Base-by-base conservation (phyloP, 2,113 vertebrate species). In the Erinaceus europaeus region DNA sequence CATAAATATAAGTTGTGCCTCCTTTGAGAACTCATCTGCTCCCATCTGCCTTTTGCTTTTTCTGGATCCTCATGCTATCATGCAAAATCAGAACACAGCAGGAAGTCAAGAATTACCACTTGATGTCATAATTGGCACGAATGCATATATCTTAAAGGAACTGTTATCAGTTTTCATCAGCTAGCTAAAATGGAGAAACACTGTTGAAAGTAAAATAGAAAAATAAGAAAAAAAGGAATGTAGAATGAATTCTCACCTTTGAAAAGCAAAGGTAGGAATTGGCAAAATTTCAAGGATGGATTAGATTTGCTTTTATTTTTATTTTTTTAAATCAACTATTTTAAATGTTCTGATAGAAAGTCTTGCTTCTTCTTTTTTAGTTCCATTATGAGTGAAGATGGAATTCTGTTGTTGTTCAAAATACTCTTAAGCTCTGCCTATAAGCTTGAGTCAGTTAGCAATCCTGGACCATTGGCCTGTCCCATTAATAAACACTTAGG, bases 241-340 rank as follows among this genome's bases (percentile, higher is more conserved):
- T 57, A 90, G 27, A 59, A 59, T 78, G 29, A 80, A 84, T 53
- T 65, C 21, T 57, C 18, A 34, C n/a, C 38, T 93, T 78, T 85
- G 55, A 67, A 86, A 86, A 89, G 53, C 21, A 13, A 62, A 86
- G 21, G 20, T 25, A 61, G 17, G 9, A 44, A 71, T n/a, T 84
- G 62, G 13, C 72, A 90, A 76, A 67, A 74, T 72, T 87, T 92
- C 61, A 88, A 76, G n/a, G 78, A 77, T 86, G 36, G 25, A 34
- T 80, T 78, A 83, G 23, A 75, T 29, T 92, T 78, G 34, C n/a
- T 67, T n/a, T n/a, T 73, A 55, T 9, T 11, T 29, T 55, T 65
- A 29, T 52, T 92, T 81, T 83, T 62, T 21, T 17, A 32, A 52
- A 59, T 29, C 20, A 20, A 72, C 6, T 68, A 82, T 38, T 88